Base-by-base conservation (phyloP, 2,797 vertebrate species). In the Xerus rutilus region DNA sequence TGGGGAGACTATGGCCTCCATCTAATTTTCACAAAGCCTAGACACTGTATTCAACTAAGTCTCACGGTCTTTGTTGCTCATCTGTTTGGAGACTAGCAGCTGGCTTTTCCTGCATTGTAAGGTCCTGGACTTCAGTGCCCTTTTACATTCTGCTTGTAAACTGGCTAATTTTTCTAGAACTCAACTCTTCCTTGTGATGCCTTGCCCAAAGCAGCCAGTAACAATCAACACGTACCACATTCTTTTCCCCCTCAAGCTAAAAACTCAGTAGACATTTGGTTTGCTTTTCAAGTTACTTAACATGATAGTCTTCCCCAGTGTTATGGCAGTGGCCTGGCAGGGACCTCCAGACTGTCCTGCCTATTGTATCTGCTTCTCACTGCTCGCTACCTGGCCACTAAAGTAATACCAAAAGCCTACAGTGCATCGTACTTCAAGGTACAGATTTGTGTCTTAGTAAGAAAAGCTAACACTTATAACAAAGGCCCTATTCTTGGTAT, bases 61-160 rank as follows among this genome's bases (percentile, higher is more conserved):
- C 14, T 76, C 49, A 5, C 5, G n/a, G 25, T 6, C 30, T 91
- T 43, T 17, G 32, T 9, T 92, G 45, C 67, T 91, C 59, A 57
- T 13, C 21, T 89, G 35, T 39, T 20, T 91, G 49, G 43, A 79
- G 59, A 57, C 73, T 79, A 79, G 54, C 74, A 45, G 17, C 23
- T 74, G 52, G 77, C 20, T 82, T 92, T 91, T 78, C 69, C 18
- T 72, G 57, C 8, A 88, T 2, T n/a, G 4, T 32, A 45, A 49
- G 30, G 78, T 18, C 18, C 73, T 84, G 54, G 18, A 45, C 64
- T 65, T 91, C 39, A 73, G 64, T 43, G 20, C 21, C 32, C 20
- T 32, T 45, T 85, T 85, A 72, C 47, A 54, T 92, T 90, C 32
- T 65, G 77, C 82, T 73, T 79, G 21, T 85, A 69, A 81, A 73